Evolutionary conservation across 37 sponge, comb jelly and placozoan species (phyloP), one percentile per base, ranked within the genome.

Genomic region (Hexactinellida sp.): DNA sequence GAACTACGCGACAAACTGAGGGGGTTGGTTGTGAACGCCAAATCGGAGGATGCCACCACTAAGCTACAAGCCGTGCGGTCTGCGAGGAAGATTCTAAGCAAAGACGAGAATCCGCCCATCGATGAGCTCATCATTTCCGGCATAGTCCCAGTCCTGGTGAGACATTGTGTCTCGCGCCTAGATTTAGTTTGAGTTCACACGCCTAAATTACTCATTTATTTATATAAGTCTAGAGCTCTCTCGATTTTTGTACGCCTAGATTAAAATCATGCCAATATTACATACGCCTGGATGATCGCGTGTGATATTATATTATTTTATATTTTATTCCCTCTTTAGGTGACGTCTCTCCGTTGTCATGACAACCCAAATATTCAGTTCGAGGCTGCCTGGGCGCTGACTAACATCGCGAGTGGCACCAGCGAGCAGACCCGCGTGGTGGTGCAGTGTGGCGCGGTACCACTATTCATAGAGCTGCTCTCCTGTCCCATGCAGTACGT

Each of bases 301-400:
- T n/a, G n/a, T n/a, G n/a, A n/a, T n/a, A n/a, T n/a, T n/a, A 47
- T 47, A 16, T 47, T 47, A 19, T 19, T 47, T 47, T 16, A 47
- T 47, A 47, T 47, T 47, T 47, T 47, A 47, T n/a, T n/a, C n/a
- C n/a, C n/a, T n/a, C n/a, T n/a, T n/a, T 47, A 47, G 52, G 52
- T 47, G 52, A 16, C 9, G 16, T 47, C 52, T 19, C 52, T 47
- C 9, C 52, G 52, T 47, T 47, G 52, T 47, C 52, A 47, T 47
- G 52, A 47, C 52, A 47, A 47, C 52, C 52, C 52, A 47, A 47
- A 47, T 47, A 47, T 96, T 0, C 94, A 96, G 88, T 96, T 93
- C 88, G 97, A 96, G 51, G 92, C 94, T 55, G 92, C 93, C 24
- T 96, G 97, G 97, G 95, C 95, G 0, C 88, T 96, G 0, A 96